Conservation (phyloP, 2,113 vertebrate genomes). For the Passer domesticus region DNA sequence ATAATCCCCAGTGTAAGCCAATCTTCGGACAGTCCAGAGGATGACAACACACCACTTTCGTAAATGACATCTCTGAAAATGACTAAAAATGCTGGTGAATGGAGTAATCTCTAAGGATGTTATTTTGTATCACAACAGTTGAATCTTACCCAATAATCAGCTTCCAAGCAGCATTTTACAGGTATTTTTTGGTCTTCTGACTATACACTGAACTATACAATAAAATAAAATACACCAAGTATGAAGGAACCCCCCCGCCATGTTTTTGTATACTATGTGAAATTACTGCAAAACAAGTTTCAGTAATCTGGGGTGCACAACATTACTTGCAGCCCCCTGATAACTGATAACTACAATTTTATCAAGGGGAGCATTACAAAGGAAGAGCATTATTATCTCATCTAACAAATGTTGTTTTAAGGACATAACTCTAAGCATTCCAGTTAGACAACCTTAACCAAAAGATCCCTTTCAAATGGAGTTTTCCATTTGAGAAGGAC, state of each 20-base stretch:
- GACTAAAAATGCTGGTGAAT: not conserved
- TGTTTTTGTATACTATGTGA: not conserved
- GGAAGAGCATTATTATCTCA: not conserved
- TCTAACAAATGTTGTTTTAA: not conserved
- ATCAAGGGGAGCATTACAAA: not conserved
- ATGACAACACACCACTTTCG: not conserved
- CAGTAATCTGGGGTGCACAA: not conserved
- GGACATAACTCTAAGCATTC: not conserved
- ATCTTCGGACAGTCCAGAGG: not conserved
- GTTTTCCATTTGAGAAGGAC: not conserved
- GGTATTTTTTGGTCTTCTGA: not conserved
- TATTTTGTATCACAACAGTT: not conserved
- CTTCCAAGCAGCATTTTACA: not conserved
- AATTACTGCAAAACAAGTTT: no score
- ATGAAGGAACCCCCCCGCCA: accelerated
- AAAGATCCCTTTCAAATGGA: not conserved
- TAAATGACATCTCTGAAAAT: not conserved
- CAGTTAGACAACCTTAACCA: not conserved
- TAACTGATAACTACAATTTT: not conserved
- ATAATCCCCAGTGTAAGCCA: not conserved
- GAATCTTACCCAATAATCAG: not conserved
- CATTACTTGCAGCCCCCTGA: not conserved
- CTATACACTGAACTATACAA: not conserved
- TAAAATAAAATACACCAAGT: not conserved
- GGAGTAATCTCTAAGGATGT: not conserved